Evolutionary conservation across 2,113 vertebrate genomes (phyloP).

Genomic region (Brachyhypopomus gauderio): DNA sequence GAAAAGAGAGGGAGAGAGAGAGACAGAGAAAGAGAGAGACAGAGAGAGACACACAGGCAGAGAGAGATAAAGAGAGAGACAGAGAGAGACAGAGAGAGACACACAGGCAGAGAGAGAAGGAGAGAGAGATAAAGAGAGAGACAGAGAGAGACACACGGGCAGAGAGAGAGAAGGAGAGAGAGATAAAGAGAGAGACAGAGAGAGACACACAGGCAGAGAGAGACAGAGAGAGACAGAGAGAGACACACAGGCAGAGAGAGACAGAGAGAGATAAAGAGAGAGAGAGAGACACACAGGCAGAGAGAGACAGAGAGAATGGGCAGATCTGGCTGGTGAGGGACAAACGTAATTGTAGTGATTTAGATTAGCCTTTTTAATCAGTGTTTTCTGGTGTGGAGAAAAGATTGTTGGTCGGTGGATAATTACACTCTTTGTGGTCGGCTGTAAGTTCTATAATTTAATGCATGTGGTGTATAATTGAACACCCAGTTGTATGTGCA

Average conservation of each 20-base stretch:
- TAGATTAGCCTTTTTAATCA: slow-evolving; percentile 49
- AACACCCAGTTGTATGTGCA: slow-evolving; percentile 9
- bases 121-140: neutral
- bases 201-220: slow-evolving; percentile 1
- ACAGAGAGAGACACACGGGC: neutral
- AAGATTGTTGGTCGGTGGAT: slow-evolving; percentile 42
- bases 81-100: slow-evolving; percentile 24
- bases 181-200: neutral
- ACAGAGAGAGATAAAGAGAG: slow-evolving; percentile 5
- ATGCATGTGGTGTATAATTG: slow-evolving; percentile 25
- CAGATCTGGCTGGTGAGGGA: slow-evolving; percentile 5
- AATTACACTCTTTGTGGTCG: slow-evolving; percentile 31
- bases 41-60: neutral
- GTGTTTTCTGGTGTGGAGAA: slow-evolving; percentile 44
- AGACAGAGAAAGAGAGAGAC: neutral
- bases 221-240: neutral
- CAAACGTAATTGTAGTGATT: slow-evolving; percentile 34
- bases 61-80: slow-evolving; percentile 23
- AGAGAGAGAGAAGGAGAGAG: neutral
- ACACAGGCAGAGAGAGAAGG: too few species aligned
- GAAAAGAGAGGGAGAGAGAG: slow-evolving; percentile 2
- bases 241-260: neutral
- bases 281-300: neutral
- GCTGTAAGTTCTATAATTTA: slow-evolving; percentile 30
- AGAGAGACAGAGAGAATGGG: slow-evolving; percentile 21